These are phyloP conservation scores for Montipora foliosa DNA, from an alignment of 64 coral and sea anemone species.

Conservation along the genomic window DNA sequence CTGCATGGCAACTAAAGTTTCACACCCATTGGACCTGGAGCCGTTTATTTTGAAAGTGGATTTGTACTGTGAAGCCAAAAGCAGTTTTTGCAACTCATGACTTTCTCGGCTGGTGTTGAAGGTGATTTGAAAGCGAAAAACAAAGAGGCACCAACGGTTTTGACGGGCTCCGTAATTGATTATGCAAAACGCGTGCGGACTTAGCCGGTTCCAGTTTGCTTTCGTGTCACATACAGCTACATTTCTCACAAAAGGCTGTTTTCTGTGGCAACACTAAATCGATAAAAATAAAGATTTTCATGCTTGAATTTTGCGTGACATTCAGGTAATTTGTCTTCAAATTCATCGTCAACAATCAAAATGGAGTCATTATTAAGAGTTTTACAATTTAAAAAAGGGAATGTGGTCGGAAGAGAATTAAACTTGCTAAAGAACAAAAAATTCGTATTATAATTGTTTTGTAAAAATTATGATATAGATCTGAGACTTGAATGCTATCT, in stretches of 20 bases:
- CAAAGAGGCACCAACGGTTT: conserved; percentile 10
- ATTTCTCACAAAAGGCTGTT: conserved; percentile 8
- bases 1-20: too few species aligned
- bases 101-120: background rate
- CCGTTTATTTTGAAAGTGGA: too few species aligned
- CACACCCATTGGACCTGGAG: too few species aligned
- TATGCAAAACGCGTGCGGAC: conserved; percentile 27
- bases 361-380: too few species aligned
- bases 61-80: background rate
- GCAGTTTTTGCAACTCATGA: background rate
- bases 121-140: background rate
- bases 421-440: too few species aligned
- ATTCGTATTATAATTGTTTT: too few species aligned
- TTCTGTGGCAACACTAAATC: too few species aligned
- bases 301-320: background rate
- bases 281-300: background rate
- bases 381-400: too few species aligned
- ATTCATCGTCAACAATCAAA: background rate
- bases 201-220: background rate
- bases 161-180: conserved; percentile 25
- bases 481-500: too few species aligned
- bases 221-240: background rate
- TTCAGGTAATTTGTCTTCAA: background rate
- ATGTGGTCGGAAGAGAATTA: too few species aligned
- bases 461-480: too few species aligned